Evolutionary conservation across 2,113 vertebrate genomes (phyloP), one percentile per base, ranked within the genome.

Genomic region (Vidua chalybeata): DNA sequence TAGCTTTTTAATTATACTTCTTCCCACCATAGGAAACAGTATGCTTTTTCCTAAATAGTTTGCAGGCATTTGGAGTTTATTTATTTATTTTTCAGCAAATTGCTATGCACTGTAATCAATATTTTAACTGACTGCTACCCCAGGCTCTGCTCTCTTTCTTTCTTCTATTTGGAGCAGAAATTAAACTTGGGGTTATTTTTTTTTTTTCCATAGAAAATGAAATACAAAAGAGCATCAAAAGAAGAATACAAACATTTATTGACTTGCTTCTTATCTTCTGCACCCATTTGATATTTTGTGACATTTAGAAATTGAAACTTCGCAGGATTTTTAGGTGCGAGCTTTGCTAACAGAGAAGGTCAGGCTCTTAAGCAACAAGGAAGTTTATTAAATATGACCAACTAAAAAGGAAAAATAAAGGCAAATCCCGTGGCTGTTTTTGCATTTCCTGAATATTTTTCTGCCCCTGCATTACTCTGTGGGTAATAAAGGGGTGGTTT

Each of bases 1-100:
- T 97, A 97, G 97, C 92, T 97, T 98, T 98, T 97, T 97, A 98
- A 98, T 98, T 98, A 97, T 97, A 95, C 87, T 96, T 97, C 85
- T 96, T 89, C 90, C 81, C 76, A 93, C 82, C 66, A 90, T 3
- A 91, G 68, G 79, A 96, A 93, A 94, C 87, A 93, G n/a, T 72
- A 79, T 71, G 82, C 58, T 90, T 96, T 92, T 87, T 96, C 73
- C 90, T 93, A 94, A 97, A 96, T 13, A 96, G 88, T 97, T 88
- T 81, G 81, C 95, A 98, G 90, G 45, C 54, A 74, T 95, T 78
- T 78, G 0, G 41, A 10, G 56, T 92, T 79, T 96, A 73, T 96
- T 97, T 97, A 88, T 94, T 97, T 97, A 87, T 97, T 93, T 96
- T 92, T 83, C 87, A 79, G 66, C 59, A 97, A 96, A 97, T 95